Conservation (phyloP, 2,888 invertebrate genomes). For the Nebria brevicollis region DNA sequence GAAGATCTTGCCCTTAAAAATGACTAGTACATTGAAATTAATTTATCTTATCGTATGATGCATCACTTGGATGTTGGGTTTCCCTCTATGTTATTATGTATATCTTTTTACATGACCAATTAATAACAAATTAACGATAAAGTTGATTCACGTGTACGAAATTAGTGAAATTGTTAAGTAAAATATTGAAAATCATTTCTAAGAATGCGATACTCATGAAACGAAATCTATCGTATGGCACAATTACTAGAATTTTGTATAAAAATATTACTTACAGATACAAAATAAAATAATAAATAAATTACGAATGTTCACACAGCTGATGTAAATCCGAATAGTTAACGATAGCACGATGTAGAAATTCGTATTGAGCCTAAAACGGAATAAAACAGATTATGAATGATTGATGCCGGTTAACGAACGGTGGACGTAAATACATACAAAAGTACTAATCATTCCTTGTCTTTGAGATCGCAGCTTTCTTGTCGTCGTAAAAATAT, state of each 20-base stretch:
- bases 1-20: slow-evolving; percentile 10
- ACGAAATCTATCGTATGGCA: background rate
- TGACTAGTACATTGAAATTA: background rate
- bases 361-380: slow-evolving; percentile 89
- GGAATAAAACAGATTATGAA: slow-evolving; percentile 17
- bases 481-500: slow-evolving; percentile 84
- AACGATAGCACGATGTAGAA: slow-evolving; percentile 89
- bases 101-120: background rate
- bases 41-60: background rate
- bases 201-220: background rate
- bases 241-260: slow-evolving; percentile 27
- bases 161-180: background rate
- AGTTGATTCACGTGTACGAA: background rate
- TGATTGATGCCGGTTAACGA: background rate
- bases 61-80: too few species aligned
- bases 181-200: background rate
- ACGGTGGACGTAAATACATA: slow-evolving; percentile 64
- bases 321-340: slow-evolving; percentile 90
- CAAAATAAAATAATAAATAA: slow-evolving; percentile 48
- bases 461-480: slow-evolving; percentile 87
- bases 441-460: slow-evolving; percentile 84
- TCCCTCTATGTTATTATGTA: too few species aligned
- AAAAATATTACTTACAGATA: slow-evolving; percentile 47
- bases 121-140: background rate
- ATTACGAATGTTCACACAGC: slow-evolving; percentile 67